These are phyloP conservation scores for Clupea harengus DNA, from an alignment of 2,113 vertebrate species.

Conservation along the genomic window DNA sequence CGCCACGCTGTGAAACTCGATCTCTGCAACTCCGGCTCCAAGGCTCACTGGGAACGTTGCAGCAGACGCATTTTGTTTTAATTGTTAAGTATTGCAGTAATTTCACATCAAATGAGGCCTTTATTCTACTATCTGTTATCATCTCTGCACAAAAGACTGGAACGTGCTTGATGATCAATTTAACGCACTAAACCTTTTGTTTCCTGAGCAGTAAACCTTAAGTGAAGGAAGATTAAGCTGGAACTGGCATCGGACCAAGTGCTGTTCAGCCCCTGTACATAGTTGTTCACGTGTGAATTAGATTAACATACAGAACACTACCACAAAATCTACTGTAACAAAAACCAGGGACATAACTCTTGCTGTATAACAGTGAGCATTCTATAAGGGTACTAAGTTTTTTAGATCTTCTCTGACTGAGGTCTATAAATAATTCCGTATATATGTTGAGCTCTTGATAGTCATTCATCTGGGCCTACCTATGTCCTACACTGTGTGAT, in stretches of 20 bases:
- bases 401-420: neutral
- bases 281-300: conserved; percentile 8
- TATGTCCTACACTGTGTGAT: conserved; percentile 11
- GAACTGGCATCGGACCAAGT: neutral
- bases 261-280: neutral
- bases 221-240: neutral
- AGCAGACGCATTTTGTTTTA: neutral
- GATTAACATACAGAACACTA: neutral
- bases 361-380: neutral
- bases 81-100: neutral
- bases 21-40: neutral
- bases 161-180: neutral
- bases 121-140: neutral
- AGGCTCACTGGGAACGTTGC: neutral
- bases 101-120: neutral
- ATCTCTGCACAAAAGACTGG: neutral
- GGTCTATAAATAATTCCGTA: neutral
- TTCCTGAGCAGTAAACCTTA: neutral
- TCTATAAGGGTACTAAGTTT: neutral
- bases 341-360: neutral
- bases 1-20: neutral
- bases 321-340: neutral
- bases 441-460: conserved; percentile 11
- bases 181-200: neutral
- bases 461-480: conserved; percentile 1